Evolutionary conservation across 2,113 vertebrate genomes (phyloP).

Genomic region (Petroica traversi): DNA sequence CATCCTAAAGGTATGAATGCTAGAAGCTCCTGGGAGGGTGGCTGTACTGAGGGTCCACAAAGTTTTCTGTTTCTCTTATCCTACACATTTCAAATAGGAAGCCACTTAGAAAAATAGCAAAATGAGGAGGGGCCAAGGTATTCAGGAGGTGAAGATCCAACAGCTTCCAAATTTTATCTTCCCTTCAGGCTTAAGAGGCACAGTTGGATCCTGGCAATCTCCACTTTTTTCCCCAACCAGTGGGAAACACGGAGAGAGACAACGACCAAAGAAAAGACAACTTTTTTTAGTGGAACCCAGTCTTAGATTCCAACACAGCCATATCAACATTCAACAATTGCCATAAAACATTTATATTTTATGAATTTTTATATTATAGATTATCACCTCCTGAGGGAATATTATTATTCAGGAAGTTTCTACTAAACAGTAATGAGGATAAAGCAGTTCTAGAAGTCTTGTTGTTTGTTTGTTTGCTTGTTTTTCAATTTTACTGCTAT

Average conservation of each 20-base stretch:
- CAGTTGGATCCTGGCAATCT: not conserved
- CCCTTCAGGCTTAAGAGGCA: not conserved
- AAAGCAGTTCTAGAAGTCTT: not conserved
- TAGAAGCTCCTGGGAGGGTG: not conserved
- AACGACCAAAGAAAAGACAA: not conserved
- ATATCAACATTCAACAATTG: not conserved
- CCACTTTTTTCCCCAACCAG: not conserved
- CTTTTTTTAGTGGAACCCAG: not conserved
- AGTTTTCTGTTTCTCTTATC: not conserved
- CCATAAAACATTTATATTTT: not conserved
- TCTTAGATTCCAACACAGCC: not conserved
- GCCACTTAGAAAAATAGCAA: not conserved
- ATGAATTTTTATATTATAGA: not conserved
- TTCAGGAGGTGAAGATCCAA: not conserved
- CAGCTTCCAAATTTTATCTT: not conserved
- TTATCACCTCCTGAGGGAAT: not conserved
- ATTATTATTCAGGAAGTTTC: not conserved
- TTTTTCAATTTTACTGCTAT: not conserved
- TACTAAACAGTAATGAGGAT: not conserved
- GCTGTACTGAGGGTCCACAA: not conserved
- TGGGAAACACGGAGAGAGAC: fast-evolving
- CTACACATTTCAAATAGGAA: not conserved
- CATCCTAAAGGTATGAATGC: not conserved
- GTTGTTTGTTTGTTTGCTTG: no score
- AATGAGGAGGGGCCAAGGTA: not conserved